Evolutionary conservation across 2,888 invertebrate species (phyloP), one percentile per base, ranked within the genome.

Genomic region (Dendrolimus houi): DNA sequence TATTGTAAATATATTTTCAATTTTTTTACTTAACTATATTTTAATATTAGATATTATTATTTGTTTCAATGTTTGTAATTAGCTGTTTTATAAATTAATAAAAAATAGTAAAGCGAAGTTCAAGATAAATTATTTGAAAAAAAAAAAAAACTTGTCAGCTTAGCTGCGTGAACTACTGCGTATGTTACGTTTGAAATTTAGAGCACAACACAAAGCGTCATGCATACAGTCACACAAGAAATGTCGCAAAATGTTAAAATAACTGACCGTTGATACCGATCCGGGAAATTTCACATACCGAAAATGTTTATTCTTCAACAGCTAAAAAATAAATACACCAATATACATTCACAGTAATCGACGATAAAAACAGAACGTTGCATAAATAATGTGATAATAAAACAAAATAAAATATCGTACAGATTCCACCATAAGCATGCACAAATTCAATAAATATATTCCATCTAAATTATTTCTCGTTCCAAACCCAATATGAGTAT

Each of bases 251-350:
- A 81, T 74, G 70, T 76, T 70, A 67, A 81, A 83, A 55, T 52
- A 56, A 89, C 91, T 91, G 84, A 91, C 91, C 90, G 89, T 91
- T 61, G 88, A 77, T 65, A 87, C 80, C 60, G 91, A 89, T 77
- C 91, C 91, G 70, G 91, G 91, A 81, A 90, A 89, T 87, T 89
- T 88, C 84, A 90, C 88, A 90, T 91, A 91, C 83, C 91, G 90
- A 88, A 89, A 91, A 89, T 89, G 88, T 77, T 88, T 88, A 87
- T 87, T 90, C 87, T 89, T 87, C 87, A 90, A 87, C 70, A 87
- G 87, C 87, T 89, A 89, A 88, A 89, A 88, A 86, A 85, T 85
- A 87, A 87, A 88, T 84, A 87, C 80, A 91, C 80, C 85, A 86
- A 87, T 88, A 85, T 83, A 86, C 87, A 92, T 92, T 79, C 84